phyloP scores from a whole-genome alignment of 2,797 vertebrate genomes.

The Cercopithecus neglectus region DNA sequence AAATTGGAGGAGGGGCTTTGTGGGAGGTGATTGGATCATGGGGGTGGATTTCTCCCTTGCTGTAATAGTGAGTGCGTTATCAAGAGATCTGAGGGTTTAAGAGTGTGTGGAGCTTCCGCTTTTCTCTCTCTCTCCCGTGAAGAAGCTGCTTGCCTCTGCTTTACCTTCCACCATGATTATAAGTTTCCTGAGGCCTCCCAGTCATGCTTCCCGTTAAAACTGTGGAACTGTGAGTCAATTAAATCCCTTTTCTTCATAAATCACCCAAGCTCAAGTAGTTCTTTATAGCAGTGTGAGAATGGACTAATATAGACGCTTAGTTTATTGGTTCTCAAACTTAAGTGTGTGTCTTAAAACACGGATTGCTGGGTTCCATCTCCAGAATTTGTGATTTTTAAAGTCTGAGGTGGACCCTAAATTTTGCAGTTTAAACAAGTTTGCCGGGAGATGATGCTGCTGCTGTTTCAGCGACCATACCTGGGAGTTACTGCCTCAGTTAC shows the following conservation, averaged over 20 bases:
- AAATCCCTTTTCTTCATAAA: not conserved
- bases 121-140: not conserved
- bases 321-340: not conserved
- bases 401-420: not conserved
- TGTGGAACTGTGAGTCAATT: not conserved
- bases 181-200: not conserved
- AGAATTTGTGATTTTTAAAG: not conserved
- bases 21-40: not conserved
- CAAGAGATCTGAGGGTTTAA: not conserved
- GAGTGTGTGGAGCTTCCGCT: not conserved
- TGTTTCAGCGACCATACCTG: not conserved
- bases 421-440: not conserved
- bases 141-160: not conserved
- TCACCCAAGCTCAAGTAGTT: not conserved
- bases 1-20: not conserved
- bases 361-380: not conserved
- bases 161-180: not conserved
- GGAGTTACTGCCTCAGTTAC: not conserved
- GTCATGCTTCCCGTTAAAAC: not conserved
- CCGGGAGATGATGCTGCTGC: not conserved
- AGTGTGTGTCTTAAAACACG: not conserved
- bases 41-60: not conserved
- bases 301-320: not conserved
- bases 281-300: not conserved
- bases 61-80: not conserved